phyloP scores from a whole-genome alignment of 2,888 invertebrate genomes.

The Trilocha varians region DNA sequence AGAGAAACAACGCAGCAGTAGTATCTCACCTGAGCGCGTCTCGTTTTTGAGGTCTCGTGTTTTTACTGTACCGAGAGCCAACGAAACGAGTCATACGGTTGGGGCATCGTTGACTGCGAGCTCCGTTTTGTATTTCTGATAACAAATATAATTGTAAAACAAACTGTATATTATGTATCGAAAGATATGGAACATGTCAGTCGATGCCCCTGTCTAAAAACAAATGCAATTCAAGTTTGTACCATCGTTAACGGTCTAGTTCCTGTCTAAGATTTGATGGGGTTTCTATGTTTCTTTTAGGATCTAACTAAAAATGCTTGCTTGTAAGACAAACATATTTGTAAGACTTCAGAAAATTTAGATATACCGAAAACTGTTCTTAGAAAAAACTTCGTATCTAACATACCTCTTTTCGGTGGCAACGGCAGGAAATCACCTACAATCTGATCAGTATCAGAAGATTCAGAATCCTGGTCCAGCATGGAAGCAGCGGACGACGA shows the following conservation, averaged over 20 bases:
- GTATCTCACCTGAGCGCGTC: slow-evolving; percentile 39
- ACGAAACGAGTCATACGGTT: slow-evolving; percentile 83
- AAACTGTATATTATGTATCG: too few relatives aligned
- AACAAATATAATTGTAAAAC: slow-evolving; percentile 8
- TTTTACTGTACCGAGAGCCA: slow-evolving; percentile 79
- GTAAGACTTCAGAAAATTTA: too few relatives aligned
- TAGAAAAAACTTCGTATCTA: not conserved
- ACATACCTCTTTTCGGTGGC: slow-evolving; percentile 48
- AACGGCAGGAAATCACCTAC: slow-evolving; percentile 47
- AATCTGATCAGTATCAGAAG: slow-evolving; percentile 48
- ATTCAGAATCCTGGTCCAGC: slow-evolving; percentile 40
- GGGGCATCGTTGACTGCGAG: slow-evolving; percentile 66
- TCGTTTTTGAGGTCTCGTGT: slow-evolving; percentile 76
- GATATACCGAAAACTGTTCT: too few relatives aligned
- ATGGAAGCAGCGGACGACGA: slow-evolving; percentile 36
- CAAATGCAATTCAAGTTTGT: too few relatives aligned
- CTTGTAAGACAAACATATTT: too few relatives aligned
- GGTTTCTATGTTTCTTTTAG: too few relatives aligned
- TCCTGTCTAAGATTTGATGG: too few relatives aligned
- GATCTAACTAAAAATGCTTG: too few relatives aligned
- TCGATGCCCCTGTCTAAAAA: too few relatives aligned
- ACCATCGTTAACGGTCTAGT: too few relatives aligned
- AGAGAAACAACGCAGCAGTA: too few relatives aligned
- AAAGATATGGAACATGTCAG: too few relatives aligned
- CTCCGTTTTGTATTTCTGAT: slow-evolving; percentile 45